phyloP scores from a whole-genome alignment of 2,888 invertebrate genomes.

The Anthrax anthrax region DNA sequence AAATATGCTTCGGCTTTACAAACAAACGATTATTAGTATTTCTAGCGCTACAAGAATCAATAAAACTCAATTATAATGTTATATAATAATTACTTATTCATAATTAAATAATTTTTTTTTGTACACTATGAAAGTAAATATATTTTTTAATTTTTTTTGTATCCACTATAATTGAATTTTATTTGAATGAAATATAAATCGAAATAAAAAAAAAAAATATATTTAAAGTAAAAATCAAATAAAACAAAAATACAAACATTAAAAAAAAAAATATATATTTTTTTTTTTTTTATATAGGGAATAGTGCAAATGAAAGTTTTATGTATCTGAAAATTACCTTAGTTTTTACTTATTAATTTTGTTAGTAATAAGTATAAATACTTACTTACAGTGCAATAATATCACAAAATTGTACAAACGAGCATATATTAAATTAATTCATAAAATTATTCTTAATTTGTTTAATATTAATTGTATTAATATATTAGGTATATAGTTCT shows the following conservation, averaged over 20 bases:
- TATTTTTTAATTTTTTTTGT: no score
- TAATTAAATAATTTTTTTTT: no score
- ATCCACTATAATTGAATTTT: no score
- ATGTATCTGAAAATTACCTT: not conserved
- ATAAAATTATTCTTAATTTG: no score
- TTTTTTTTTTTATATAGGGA: no score
- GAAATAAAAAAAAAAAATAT: not conserved
- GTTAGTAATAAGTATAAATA: not conserved
- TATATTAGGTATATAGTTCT: no score
- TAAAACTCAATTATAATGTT: not conserved
- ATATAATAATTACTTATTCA: no score
- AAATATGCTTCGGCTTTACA: constrained; percentile 10
- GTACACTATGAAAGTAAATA: no score
- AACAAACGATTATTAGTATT: constrained; percentile 9
- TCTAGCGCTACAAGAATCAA: constrained; percentile 7
- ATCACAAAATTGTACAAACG: not conserved
- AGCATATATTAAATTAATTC: no score
- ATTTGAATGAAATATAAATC: no score
- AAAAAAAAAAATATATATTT: no score
- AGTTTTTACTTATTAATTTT: not conserved
- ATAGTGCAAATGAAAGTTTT: not conserved
- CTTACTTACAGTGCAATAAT: not conserved
- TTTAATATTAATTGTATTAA: no score
- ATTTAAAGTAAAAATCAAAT: not conserved
- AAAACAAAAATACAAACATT: not conserved